These are phyloP conservation scores for Rhagonycha lutea DNA, from an alignment of 2,888 invertebrate genomes.

Conservation along the genomic window DNA sequence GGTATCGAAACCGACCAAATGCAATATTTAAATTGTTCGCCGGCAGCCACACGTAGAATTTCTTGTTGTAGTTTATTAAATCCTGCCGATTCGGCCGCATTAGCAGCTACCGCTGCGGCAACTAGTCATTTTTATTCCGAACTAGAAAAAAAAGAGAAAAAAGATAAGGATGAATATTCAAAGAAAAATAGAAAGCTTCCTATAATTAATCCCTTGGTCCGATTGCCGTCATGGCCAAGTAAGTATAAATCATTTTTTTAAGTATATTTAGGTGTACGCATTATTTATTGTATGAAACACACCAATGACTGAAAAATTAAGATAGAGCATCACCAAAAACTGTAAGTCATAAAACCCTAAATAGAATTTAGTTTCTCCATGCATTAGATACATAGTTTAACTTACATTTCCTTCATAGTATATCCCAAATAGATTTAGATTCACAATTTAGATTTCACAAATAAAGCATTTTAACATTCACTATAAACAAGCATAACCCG, in stretches of 20 bases:
- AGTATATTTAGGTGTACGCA: conserved; percentile 2
- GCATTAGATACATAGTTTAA: not conserved
- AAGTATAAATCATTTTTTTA: conserved; percentile 46
- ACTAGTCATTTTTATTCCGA: conserved; percentile 59
- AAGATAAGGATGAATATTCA: conserved; percentile 52
- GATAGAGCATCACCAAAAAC: not conserved
- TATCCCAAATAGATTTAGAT: not conserved
- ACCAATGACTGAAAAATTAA: conserved; percentile 5
- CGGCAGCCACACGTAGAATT: conserved; percentile 85
- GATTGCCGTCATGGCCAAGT: conserved; percentile 87
- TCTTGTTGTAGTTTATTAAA: conserved; percentile 90
- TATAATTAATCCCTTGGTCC: conserved; percentile 87
- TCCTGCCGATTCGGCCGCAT: conserved; percentile 65
- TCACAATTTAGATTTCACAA: not conserved
- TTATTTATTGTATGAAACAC: conserved; percentile 4
- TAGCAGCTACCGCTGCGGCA: conserved; percentile 67
- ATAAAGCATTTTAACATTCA: not conserved
- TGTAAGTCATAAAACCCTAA: conserved; percentile 2
- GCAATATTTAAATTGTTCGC: conserved; percentile 72
- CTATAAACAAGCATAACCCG: not conserved
- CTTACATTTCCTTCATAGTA: not conserved
- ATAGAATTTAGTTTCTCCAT: not conserved
- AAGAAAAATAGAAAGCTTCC: conserved; percentile 73
- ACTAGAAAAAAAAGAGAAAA: conserved; percentile 51
- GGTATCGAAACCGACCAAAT: conserved; percentile 65